phyloP scores from a whole-genome alignment of 23 tunicate species.

The Halocynthia roretzi region DNA sequence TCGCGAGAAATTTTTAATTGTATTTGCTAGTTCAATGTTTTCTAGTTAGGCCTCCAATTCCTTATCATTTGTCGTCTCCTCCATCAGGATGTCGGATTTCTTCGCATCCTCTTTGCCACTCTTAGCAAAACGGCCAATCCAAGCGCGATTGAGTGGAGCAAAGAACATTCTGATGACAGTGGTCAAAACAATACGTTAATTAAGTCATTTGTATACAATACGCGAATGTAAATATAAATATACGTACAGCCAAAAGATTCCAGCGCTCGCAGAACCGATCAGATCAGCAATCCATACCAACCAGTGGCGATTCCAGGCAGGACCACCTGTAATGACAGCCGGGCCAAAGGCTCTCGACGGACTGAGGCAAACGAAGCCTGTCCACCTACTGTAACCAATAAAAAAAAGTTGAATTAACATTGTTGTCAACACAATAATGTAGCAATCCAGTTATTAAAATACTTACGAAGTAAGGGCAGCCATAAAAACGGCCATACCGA shows the following conservation, averaged over 20 bases:
- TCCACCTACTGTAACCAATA: slow-evolving; percentile 41
- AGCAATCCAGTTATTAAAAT: not conserved
- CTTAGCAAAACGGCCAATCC: slow-evolving; percentile 3
- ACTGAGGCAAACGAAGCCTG: slow-evolving; percentile 56
- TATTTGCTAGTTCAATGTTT: no score
- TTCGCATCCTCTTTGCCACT: not conserved
- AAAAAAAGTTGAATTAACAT: not conserved
- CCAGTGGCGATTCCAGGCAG: slow-evolving; percentile 82
- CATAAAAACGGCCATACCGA: slow-evolving; percentile 27
- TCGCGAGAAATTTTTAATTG: no score
- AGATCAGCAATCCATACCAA: slow-evolving; percentile 65
- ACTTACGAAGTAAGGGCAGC: slow-evolving; percentile 5
- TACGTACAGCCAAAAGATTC: slow-evolving; percentile 64
- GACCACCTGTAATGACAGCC: slow-evolving; percentile 61
- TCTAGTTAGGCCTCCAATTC: no score
- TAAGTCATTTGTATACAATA: not conserved
- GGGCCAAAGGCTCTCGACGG: slow-evolving; percentile 80
- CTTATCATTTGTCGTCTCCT: not conserved
- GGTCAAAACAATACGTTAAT: not conserved
- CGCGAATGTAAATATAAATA: not conserved
- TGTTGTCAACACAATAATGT: not conserved
- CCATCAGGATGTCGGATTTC: slow-evolving; percentile 9
- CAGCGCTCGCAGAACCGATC: slow-evolving; percentile 43
- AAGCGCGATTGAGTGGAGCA: slow-evolving; percentile 19
- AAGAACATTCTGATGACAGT: slow-evolving; percentile 10